A percentile compares a stretch with the other conserved stretches of the same genome.
phyloP scores from a whole-genome alignment of 2,113 vertebrate genomes.

The Oreochromis spilurus region DNA sequence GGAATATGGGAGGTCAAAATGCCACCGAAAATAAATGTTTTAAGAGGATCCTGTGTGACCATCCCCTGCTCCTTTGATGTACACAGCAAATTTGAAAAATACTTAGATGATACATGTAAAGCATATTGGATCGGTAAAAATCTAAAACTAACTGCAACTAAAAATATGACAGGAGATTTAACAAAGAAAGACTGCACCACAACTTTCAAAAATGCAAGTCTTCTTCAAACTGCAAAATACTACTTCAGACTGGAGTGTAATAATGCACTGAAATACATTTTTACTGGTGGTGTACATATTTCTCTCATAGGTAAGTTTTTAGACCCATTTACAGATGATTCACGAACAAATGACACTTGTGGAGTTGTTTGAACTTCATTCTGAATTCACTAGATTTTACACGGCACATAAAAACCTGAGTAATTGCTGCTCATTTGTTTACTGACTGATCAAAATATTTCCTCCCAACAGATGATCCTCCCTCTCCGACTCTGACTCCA shows the following conservation, averaged over 20 bases:
- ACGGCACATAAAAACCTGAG: not conserved
- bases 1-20: no score
- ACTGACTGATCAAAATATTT: not conserved
- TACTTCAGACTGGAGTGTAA: conserved; percentile 16
- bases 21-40: not conserved
- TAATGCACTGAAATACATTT: not conserved
- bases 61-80: conserved; percentile 37
- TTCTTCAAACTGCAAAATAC: fast-evolving
- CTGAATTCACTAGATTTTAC: not conserved
- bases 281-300: not conserved
- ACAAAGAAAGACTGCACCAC: conserved; percentile 22
- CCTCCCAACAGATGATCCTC: not conserved
- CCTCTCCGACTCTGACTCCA: not conserved
- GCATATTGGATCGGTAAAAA: not conserved
- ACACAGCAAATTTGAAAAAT: fast-evolving
- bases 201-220: not conserved
- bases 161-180: not conserved
- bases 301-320: not conserved
- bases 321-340: not conserved
- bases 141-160: no score
- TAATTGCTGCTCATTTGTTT: not conserved
- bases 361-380: not conserved
- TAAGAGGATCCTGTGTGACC: conserved; percentile 33
- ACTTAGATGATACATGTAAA: not conserved
- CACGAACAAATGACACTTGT: not conserved